Conservation (phyloP, 2,113 vertebrate species). For the Acanthisitta chloris region DNA sequence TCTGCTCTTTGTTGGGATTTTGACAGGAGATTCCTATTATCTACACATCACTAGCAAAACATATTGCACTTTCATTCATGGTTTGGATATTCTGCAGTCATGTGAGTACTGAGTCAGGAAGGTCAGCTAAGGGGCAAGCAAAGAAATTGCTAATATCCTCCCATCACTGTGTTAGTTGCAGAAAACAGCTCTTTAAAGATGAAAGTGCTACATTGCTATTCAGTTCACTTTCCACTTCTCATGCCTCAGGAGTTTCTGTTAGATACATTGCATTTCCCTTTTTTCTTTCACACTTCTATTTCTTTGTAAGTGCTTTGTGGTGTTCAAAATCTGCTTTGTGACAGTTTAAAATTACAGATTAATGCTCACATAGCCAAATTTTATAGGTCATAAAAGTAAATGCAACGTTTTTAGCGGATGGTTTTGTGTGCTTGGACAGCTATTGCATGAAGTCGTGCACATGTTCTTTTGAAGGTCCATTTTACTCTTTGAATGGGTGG, state of each 20-base stretch:
- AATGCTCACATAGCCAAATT: not conserved
- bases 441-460: not conserved
- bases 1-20: conserved; percentile 42
- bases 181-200: not conserved
- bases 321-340: not conserved
- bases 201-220: not conserved
- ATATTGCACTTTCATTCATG: conserved; percentile 64
- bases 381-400: conserved; percentile 41
- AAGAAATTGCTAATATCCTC: not conserved
- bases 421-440: not conserved
- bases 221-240: fast-evolving
- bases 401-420: conserved; percentile 4
- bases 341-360: conserved; percentile 25
- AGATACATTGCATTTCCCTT: not conserved
- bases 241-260: not conserved
- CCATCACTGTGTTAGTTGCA: not conserved
- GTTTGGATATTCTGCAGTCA: conserved; percentile 68
- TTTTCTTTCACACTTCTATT: fast-evolving
- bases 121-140: not conserved
- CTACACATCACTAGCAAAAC: not conserved
- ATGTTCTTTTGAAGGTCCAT: not conserved
- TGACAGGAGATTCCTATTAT: conserved; percentile 49
- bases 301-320: not conserved
- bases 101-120: conserved; percentile 70
- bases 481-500: not conserved